Base-by-base conservation (phyloP, 1,140 invertebrate genomes). In the Hyposmocoma kahamanoa region DNA sequence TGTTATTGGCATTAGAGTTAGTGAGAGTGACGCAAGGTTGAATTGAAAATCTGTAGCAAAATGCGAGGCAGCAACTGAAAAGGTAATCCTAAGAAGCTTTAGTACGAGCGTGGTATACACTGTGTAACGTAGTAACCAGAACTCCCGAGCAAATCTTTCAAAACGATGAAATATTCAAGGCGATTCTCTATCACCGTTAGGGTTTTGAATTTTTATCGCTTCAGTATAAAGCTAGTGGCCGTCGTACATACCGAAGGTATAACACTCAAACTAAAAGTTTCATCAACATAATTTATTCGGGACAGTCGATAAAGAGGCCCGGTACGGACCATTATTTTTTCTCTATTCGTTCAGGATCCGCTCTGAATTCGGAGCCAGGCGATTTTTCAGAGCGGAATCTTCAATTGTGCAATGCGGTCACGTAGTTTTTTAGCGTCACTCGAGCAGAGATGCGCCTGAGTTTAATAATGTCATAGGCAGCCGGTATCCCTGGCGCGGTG, bases 341-440 rank as follows among this genome's bases (percentile, higher is more conserved):
- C 64, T 70, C 68, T 72, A 75, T 72, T 70, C 67, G 58, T 61
- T 56, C 56, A 53, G 53, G 63, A 58, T 68, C 56, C 61, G 61
- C 54, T 58, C 49, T 48, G 62, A 69, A 67, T 73, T 70, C 54
- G 48, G 64, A 55, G 52, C 39, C 59, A 42, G 54, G 56, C 51
- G 59, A 74, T 76, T 76, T 76, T 73, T 71, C 67, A 73, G 54
- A 59, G 61, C 50, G 55, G 48, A 55, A 56, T n/a, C 41, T 62
- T 68, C 50, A 54, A 77, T 80, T 80, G 56, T 69, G 66, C 55
- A 80, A 65, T 59, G 47, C 69, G 57, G 72, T 79, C 79, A 83
- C 79, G 76, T 82, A 82, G 59, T 78, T 71, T 77, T 75, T 78
- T 69, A 74, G 67, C 68, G 62, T 71, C 71, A 73, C 60, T 67